Conservation (phyloP, 2,888 invertebrate genomes). For the Lomographa bimaculata region DNA sequence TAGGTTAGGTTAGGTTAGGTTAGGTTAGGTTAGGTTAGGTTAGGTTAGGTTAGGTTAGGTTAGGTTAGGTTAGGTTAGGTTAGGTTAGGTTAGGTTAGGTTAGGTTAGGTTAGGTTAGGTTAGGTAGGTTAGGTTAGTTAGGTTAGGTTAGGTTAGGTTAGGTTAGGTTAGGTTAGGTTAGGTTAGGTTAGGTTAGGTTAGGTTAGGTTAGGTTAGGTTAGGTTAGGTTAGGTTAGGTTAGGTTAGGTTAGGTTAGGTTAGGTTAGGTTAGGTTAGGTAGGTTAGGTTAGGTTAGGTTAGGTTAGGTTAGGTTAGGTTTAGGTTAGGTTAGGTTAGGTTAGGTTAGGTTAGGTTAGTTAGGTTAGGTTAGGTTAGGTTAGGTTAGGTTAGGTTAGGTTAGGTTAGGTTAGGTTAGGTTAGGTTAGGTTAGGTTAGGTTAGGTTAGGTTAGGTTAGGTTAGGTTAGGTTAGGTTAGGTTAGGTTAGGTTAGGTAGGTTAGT, state of each 20-base stretch:
- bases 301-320: slow-evolving; percentile 9
- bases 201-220: slow-evolving; percentile 18
- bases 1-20: slow-evolving; percentile 22
- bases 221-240: slow-evolving; percentile 11
- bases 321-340: slow-evolving; percentile 10
- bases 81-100: slow-evolving; percentile 6
- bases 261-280: slow-evolving; percentile 13
- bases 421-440: slow-evolving; percentile 13
- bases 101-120: slow-evolving; percentile 12
- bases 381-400: slow-evolving; percentile 13
- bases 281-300: slow-evolving; percentile 6
- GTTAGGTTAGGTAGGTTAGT: slow-evolving; percentile 13
- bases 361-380: slow-evolving; percentile 13
- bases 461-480: slow-evolving; percentile 14
- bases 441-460: slow-evolving; percentile 12
- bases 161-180: slow-evolving; percentile 18
- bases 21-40: slow-evolving; percentile 21
- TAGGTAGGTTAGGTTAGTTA: slow-evolving; percentile 10
- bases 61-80: slow-evolving; percentile 4
- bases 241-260: slow-evolving; percentile 10
- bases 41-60: slow-evolving; percentile 5
- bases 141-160: slow-evolving; percentile 14
- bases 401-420: slow-evolving; percentile 16
- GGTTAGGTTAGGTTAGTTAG: slow-evolving; percentile 17
- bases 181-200: slow-evolving; percentile 19